These are phyloP conservation scores for Osmerus mordax DNA, from an alignment of 2,113 vertebrate genomes.

Conservation along the genomic window DNA sequence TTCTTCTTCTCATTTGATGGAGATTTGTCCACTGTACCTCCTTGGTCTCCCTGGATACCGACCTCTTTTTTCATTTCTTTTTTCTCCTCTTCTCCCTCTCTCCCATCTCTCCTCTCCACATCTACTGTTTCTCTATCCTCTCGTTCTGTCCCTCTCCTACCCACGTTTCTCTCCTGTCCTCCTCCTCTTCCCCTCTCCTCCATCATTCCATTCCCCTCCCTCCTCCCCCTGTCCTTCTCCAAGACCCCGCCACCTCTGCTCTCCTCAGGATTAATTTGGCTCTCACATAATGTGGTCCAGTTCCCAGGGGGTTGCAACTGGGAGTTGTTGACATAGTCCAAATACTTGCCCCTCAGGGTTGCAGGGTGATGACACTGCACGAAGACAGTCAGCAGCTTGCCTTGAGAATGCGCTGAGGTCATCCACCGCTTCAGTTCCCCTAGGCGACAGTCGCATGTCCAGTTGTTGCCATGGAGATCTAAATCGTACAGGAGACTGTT, in stretches of 20 bases:
- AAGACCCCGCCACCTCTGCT: slow-evolving; percentile 41
- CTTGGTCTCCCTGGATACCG: slow-evolving; percentile 59
- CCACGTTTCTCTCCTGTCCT: slow-evolving; percentile 7
- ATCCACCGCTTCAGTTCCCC: slow-evolving; percentile 84
- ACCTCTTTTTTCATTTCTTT: slow-evolving; percentile 1
- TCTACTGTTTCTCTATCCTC: slow-evolving; percentile 9
- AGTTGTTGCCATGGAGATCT: slow-evolving; percentile 88
- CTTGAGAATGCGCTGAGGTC: slow-evolving; percentile 78
- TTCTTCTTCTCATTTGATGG: slow-evolving; percentile 35
- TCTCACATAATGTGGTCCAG: slow-evolving; percentile 53
- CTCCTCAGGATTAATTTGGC: slow-evolving; percentile 42
- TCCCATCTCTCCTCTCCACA: slow-evolving; percentile 4
- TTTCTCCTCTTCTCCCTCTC: slow-evolving; percentile 22
- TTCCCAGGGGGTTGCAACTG: slow-evolving; percentile 70
- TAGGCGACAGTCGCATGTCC: slow-evolving; percentile 90
- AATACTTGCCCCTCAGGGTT: slow-evolving; percentile 80
- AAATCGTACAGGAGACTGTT: slow-evolving; percentile 80
- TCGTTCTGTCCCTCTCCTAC: not conserved
- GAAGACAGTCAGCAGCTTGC: slow-evolving; percentile 83
- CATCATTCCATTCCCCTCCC: not conserved
- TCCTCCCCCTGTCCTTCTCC: slow-evolving; percentile 37
- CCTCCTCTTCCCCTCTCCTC: not conserved
- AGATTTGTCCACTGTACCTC: slow-evolving; percentile 29
- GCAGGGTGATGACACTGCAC: slow-evolving; percentile 83
- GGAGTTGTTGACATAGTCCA: slow-evolving; percentile 84